These are phyloP conservation scores for Thera britannica DNA, from an alignment of 2,888 invertebrate genomes.

Conservation along the genomic window DNA sequence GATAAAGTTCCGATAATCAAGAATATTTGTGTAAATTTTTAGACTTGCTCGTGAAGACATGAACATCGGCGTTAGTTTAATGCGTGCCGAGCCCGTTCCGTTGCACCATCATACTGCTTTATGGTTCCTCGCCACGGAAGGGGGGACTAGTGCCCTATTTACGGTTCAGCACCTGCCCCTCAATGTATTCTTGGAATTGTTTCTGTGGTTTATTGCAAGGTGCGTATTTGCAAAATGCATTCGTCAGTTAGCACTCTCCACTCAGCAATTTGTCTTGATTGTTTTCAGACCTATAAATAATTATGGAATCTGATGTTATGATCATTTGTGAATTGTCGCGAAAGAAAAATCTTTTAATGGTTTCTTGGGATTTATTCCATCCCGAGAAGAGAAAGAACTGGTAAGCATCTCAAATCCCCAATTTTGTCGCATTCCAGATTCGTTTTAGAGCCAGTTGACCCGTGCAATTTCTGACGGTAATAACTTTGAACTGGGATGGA, in stretches of 20 bases:
- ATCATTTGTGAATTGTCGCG: neutral
- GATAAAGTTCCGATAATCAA: no score
- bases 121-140: slow-evolving; percentile 27
- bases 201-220: slow-evolving; percentile 21
- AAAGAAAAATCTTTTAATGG: neutral
- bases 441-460: slow-evolving; percentile 22
- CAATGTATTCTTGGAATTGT: slow-evolving; percentile 25
- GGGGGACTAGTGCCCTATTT: slow-evolving; percentile 31
- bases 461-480: slow-evolving; percentile 17
- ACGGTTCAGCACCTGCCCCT: slow-evolving; percentile 31
- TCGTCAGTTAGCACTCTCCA: slow-evolving; percentile 8
- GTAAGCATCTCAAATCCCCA: slow-evolving; percentile 18
- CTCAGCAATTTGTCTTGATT: slow-evolving; percentile 5
- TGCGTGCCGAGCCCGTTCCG: slow-evolving; percentile 25
- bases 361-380: neutral
- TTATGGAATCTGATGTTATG: neutral
- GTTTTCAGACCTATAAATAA: slow-evolving; percentile 1
- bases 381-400: neutral
- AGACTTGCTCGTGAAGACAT: no score
- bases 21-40: no score
- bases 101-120: slow-evolving; percentile 19
- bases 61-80: neutral
- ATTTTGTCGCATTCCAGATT: slow-evolving; percentile 26
- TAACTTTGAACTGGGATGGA: slow-evolving; percentile 25
- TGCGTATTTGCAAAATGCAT: slow-evolving; percentile 14